phyloP scores from a whole-genome alignment of 2,888 invertebrate genomes.

The Pyrocoelia pectoralis region DNA sequence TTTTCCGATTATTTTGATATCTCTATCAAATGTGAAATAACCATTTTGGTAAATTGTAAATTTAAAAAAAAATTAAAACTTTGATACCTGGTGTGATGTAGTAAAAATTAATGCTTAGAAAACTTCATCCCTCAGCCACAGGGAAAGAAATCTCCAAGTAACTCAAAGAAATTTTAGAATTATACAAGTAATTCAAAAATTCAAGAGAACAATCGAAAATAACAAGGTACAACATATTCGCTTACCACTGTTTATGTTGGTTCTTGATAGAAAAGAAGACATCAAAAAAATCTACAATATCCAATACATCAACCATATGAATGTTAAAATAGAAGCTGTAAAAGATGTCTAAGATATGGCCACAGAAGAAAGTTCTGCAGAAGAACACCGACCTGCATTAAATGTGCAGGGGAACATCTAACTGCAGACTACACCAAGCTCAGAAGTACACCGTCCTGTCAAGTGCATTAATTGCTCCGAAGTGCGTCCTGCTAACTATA shows the following conservation, averaged over 20 bases:
- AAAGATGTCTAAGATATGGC: not conserved
- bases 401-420: not conserved
- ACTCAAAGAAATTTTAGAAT: not conserved
- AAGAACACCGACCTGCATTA: not conserved
- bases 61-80: too few species aligned
- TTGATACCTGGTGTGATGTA: too few species aligned
- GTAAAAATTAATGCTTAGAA: slow-evolving; percentile 19
- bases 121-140: not conserved
- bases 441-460: slow-evolving; percentile 3
- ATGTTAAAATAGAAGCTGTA: not conserved
- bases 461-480: slow-evolving; percentile 16
- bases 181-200: slow-evolving; percentile 6
- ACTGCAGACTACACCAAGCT: not conserved
- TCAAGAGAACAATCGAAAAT: slow-evolving; percentile 11
- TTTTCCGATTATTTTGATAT: too few species aligned
- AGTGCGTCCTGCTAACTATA: slow-evolving; percentile 15
- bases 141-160: not conserved
- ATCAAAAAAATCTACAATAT: not conserved
- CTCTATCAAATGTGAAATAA: too few species aligned
- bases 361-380: not conserved
- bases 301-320: not conserved
- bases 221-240: not conserved
- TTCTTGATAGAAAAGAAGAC: not conserved
- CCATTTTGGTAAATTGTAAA: too few species aligned
- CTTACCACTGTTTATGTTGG: not conserved